A percentile compares a stretch with the other conserved stretches of the same genome.
Evolutionary conservation across 2,888 invertebrate species (phyloP).

Genomic region (Globia sparganii): DNA sequence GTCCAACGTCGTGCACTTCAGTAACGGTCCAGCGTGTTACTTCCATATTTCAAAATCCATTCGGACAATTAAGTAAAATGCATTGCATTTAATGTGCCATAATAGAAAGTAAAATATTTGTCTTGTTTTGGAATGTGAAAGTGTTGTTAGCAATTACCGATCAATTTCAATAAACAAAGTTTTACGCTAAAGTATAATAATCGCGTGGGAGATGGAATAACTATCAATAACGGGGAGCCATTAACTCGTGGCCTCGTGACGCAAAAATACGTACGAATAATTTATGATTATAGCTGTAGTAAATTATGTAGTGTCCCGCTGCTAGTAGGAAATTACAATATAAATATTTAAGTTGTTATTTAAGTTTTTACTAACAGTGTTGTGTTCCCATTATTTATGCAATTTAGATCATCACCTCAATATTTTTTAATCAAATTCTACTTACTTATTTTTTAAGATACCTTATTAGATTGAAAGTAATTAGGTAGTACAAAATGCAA

Average conservation of each 20-base stretch:
- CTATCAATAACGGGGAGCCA: slow-evolving; percentile 69
- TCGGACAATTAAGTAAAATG: slow-evolving; percentile 53
- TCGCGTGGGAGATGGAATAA: slow-evolving; percentile 71
- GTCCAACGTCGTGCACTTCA: slow-evolving; percentile 3
- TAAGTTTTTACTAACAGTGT: slow-evolving; percentile 37
- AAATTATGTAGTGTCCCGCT: slow-evolving; percentile 68
- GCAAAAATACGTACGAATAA: slow-evolving; percentile 68
- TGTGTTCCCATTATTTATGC: slow-evolving; percentile 27
- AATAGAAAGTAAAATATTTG: slow-evolving; percentile 63
- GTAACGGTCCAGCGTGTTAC: slow-evolving; percentile 29
- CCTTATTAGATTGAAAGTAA: slow-evolving; percentile 1
- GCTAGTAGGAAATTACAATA: slow-evolving; percentile 57
- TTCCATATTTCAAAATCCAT: slow-evolving; percentile 32
- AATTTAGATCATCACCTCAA: slow-evolving; percentile 23
- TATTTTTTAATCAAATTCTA: slow-evolving; percentile 5
- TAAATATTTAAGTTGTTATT: slow-evolving; percentile 41
- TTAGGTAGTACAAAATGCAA: slow-evolving; percentile 13
- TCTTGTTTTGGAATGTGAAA: slow-evolving; percentile 68
- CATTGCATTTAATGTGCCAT: slow-evolving; percentile 65
- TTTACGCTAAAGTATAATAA: slow-evolving; percentile 68
- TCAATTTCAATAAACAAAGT: slow-evolving; percentile 63
- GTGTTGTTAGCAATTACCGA: slow-evolving; percentile 59
- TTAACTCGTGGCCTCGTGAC: slow-evolving; percentile 71
- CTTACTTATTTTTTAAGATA: background rate
- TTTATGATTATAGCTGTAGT: slow-evolving; percentile 68